phyloP scores from a whole-genome alignment of 2,888 invertebrate genomes.

The Spisula subtruncata region DNA sequence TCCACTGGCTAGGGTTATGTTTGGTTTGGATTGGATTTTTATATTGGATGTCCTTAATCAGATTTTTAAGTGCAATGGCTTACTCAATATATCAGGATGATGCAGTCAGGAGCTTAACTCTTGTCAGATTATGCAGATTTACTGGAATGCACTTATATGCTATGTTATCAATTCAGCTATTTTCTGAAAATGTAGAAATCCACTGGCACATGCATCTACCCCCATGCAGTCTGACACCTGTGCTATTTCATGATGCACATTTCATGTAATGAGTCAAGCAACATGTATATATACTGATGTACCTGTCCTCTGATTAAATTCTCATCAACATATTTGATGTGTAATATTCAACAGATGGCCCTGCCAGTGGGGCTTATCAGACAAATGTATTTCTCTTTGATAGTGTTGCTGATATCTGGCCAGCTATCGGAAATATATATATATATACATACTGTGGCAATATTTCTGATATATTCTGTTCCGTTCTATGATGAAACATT shows the following conservation, averaged over 20 bases:
- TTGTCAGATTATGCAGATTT: background rate
- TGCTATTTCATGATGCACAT: constrained; percentile 2
- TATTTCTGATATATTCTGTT: no score
- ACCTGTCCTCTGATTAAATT: background rate
- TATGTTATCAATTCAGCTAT: background rate
- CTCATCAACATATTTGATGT: background rate
- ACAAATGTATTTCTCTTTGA: background rate
- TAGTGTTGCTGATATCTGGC: no score
- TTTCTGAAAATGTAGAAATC: background rate
- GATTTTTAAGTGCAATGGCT: no score
- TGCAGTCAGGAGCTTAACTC: no score
- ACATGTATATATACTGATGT: background rate
- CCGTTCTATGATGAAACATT: no score
- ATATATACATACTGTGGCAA: no score
- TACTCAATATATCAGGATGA: no score
- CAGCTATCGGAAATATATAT: no score
- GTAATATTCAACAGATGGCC: background rate
- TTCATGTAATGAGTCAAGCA: background rate
- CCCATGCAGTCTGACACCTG: background rate
- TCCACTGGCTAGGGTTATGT: no score
- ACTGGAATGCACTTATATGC: background rate
- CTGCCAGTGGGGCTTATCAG: background rate
- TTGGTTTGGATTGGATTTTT: no score
- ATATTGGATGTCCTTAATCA: no score
- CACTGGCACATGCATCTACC: background rate